A percentile compares a stretch with the other conserved stretches of the same genome.
These are phyloP conservation scores for Budorcas taxicolor DNA, from an alignment of 2,113 vertebrate genomes.

Conservation along the genomic window DNA sequence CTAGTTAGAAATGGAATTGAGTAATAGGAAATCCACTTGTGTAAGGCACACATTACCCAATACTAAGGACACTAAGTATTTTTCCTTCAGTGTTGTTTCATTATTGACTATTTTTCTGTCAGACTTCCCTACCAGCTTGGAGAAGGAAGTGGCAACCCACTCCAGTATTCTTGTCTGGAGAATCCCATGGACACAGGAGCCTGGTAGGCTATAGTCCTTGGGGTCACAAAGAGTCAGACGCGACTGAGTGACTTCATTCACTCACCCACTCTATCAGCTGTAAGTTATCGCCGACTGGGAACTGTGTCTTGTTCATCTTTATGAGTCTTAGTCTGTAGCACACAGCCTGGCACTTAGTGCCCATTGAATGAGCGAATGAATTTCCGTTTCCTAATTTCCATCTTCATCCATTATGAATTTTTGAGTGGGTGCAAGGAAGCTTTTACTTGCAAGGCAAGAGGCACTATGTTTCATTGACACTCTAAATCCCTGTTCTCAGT, in stretches of 20 bases:
- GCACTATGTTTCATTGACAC: neutral
- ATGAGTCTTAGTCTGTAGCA: neutral
- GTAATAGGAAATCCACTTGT: neutral
- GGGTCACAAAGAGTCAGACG: too few relatives aligned
- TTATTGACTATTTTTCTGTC: neutral
- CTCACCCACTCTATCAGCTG: neutral
- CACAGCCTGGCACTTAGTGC: neutral
- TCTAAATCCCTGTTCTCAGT: neutral
- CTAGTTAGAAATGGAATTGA: neutral
- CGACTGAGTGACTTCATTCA: too few relatives aligned
- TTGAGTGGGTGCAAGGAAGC: neutral
- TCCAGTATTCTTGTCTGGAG: too few relatives aligned
- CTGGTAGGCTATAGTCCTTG: too few relatives aligned
- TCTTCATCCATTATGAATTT: neutral
- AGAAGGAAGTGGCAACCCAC: too few relatives aligned
- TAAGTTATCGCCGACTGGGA: neutral
- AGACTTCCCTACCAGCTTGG: neutral
- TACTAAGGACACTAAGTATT: neutral
- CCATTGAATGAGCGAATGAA: neutral
- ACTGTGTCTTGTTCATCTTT: neutral
- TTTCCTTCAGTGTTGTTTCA: neutral
- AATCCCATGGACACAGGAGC: too few relatives aligned
- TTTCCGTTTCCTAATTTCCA: neutral
- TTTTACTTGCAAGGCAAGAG: neutral
- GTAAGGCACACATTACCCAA: neutral